Evolutionary conservation across 1,140 invertebrate species (phyloP), one percentile per base, ranked within the genome.

Genomic region (Bilobella aurantiaca): DNA sequence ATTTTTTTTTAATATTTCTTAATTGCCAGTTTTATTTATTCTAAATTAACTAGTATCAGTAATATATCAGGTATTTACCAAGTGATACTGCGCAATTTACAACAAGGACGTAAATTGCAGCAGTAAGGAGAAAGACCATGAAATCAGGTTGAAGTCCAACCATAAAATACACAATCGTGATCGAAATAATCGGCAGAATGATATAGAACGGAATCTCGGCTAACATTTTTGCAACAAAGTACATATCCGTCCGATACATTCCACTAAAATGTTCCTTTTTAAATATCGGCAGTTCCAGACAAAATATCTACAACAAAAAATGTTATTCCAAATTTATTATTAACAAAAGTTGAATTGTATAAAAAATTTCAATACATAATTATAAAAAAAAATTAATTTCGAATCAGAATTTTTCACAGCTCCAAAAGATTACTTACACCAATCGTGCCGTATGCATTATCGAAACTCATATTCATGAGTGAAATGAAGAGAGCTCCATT

Each of bases 401-500:
- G 3, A 58, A 58, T 5, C 49, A 53, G 49, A 53, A 23, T 23
- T 53, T 8, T 53, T 53, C 37, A 12, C 37, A 12, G 37, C 14
- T 8, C 25, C 5, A 12, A 8, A 8, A 16, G 5, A 25, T 12
- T 56, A 16, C 21, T 58, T 58, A 58, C 59, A 28, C 46, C 59
- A 28, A 62, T 37, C 18, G 28, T 34, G 3, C 5, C 5, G 30
- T 42, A 62, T 8, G 25, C 37, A 31, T 62, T 34, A 3, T 14
- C 3, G n/a, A 62, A 42, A 46, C 31, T 62, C 29, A 62, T 62
- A 25, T 42, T 62, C 14, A 27, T 62, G 8, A 62, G 31, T 18
- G 46, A 23, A 3, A 62, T 3, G 30, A 62, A 62, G 21, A 62
- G 23, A 37, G 88, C 90, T 56, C 94, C 94, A 75, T 96, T 96